Evolutionary conservation across 1,140 invertebrate species (phyloP).

Genomic region (Zaprionus lachaisei): DNA sequence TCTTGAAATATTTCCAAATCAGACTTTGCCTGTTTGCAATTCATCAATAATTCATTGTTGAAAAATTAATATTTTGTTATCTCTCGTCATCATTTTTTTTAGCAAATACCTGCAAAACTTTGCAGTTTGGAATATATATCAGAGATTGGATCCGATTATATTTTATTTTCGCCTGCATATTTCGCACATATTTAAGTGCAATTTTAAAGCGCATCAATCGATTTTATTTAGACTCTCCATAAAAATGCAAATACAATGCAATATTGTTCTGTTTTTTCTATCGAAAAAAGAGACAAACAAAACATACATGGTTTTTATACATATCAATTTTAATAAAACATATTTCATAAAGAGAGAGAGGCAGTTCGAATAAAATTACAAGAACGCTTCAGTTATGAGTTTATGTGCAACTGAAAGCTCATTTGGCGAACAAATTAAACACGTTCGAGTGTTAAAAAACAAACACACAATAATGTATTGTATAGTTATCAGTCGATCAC

Average conservation of each 20-base stretch:
- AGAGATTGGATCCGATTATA: not conserved
- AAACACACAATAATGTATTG: not conserved
- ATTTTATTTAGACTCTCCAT: not conserved
- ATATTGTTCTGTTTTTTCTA: constrained; percentile 9
- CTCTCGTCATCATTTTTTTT: not conserved
- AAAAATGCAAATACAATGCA: constrained; percentile 12
- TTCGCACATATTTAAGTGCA: not conserved
- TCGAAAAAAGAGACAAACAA: not conserved
- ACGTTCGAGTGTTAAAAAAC: not conserved
- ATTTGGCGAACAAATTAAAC: not conserved
- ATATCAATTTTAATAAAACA: not conserved
- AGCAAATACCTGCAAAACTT: not conserved
- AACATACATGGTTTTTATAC: not conserved
- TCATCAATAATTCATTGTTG: not conserved
- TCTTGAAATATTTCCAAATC: not conserved
- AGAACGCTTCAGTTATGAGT: not conserved
- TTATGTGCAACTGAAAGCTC: not conserved
- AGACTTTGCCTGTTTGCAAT: not conserved
- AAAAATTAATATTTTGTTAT: not conserved
- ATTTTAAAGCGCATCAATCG: constrained; percentile 4
- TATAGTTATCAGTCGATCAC: not conserved
- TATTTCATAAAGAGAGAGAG: not conserved
- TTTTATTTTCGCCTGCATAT: not conserved
- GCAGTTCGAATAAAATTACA: not conserved
- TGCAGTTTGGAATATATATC: not conserved